Evolutionary conservation across 37 sponge, comb jelly and placozoan genomes (phyloP).

Genomic region (Halisarca cf. caerulea): DNA sequence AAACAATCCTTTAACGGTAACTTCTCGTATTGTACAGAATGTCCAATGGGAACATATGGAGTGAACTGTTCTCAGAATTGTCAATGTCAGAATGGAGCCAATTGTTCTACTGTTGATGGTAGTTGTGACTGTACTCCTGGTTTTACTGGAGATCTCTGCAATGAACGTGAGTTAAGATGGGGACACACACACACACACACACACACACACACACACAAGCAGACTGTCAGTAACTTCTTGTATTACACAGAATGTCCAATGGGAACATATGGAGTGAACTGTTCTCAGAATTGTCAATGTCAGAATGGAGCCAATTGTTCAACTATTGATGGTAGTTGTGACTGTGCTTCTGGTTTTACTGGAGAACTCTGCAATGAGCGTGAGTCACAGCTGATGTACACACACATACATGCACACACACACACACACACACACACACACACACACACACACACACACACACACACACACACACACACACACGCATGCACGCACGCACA

Average conservation of each 20-base stretch:
- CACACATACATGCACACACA: conserved; percentile 28
- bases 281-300: conserved; percentile 6
- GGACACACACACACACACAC: conserved; percentile 10
- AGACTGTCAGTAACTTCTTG: not conserved
- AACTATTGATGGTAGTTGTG: not conserved
- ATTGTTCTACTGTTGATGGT: conserved; percentile 4
- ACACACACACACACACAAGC: conserved; percentile 35
- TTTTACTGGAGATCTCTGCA: not conserved
- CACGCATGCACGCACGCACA: not conserved
- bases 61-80: not conserved
- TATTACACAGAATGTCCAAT: not conserved
- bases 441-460: conserved; percentile 45
- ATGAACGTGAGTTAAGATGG: not conserved
- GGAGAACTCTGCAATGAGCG: conserved; percentile 9
- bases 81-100: not conserved
- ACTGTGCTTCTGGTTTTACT: conserved; percentile 22
- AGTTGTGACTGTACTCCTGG: not conserved
- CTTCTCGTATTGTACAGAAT: no score
- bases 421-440: conserved; percentile 42
- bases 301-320: conserved; percentile 15
- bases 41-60: no score
- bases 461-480: not conserved
- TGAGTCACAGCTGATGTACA: not conserved
- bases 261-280: conserved; percentile 7
- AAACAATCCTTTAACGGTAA: no score